phyloP scores from a whole-genome alignment of 2,113 vertebrate species.

The Hippopotamus amphibius region DNA sequence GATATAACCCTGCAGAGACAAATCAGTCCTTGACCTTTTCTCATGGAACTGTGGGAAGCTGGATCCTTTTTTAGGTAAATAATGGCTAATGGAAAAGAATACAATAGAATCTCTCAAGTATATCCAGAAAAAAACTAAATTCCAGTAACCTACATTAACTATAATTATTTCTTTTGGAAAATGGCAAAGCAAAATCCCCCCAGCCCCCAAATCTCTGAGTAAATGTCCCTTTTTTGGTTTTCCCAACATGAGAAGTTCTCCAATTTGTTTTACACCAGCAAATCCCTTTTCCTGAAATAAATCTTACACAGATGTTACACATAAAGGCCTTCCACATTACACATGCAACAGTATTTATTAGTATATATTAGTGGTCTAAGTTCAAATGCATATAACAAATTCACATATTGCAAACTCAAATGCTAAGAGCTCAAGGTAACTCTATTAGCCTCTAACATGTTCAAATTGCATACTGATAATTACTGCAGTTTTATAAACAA shows the following conservation, averaged over 20 bases:
- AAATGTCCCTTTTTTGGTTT: constrained; percentile 12
- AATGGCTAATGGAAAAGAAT: not conserved
- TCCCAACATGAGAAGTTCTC: not conserved
- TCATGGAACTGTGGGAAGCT: not conserved
- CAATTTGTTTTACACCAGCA: constrained; percentile 28
- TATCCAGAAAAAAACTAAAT: constrained; percentile 32
- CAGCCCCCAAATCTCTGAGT: not conserved
- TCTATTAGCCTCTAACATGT: not conserved
- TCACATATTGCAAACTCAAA: constrained; percentile 39
- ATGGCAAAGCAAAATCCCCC: not conserved
- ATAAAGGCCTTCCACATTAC: not conserved
- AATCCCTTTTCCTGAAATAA: constrained; percentile 29
- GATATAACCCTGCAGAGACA: not conserved
- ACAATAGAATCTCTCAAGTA: constrained; percentile 6
- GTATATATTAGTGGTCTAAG: not conserved
- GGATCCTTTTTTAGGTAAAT: not conserved
- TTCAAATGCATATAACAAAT: not conserved
- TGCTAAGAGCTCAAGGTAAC: not conserved
- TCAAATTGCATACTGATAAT: not conserved
- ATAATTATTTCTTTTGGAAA: constrained; percentile 7
- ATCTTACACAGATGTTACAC: constrained; percentile 9
- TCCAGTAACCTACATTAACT: not conserved
- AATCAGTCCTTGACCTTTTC: not conserved
- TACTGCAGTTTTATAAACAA: constrained; percentile 14
- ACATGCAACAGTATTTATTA: not conserved